phyloP scores from a whole-genome alignment of 2,888 invertebrate genomes.

The Venustoraphidia nigricollis region DNA sequence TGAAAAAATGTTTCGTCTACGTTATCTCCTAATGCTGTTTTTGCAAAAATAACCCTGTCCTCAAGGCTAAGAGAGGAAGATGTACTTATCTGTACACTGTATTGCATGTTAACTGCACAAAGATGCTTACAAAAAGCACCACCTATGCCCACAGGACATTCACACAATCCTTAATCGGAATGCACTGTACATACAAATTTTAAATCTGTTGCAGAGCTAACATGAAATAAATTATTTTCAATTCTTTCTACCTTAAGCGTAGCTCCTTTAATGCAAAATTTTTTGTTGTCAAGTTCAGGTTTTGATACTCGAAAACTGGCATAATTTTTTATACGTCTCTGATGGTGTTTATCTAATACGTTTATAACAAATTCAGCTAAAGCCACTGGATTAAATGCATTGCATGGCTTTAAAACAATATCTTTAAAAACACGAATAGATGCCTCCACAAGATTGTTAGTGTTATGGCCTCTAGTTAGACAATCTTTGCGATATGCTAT shows the following conservation, averaged over 20 bases:
- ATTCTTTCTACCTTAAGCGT: too few species aligned
- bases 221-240: too few species aligned
- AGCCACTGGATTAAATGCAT: constrained; percentile 13
- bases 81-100: too few species aligned
- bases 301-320: constrained; percentile 5
- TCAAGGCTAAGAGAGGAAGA: too few species aligned
- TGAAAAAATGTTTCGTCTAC: too few species aligned
- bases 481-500: constrained; percentile 8
- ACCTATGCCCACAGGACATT: constrained; percentile 2
- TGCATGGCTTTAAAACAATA: constrained; percentile 11
- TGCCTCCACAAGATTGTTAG: constrained; percentile 12
- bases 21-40: too few species aligned
- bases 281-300: constrained; percentile 1
- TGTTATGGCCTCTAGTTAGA: constrained; percentile 12
- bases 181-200: too few species aligned
- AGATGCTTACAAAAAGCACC: constrained; percentile 4
- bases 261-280: too few species aligned
- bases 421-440: constrained; percentile 13
- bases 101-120: neutral
- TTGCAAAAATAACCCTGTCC: too few species aligned
- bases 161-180: neutral
- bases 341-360: constrained; percentile 6
- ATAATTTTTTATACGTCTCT: constrained; percentile 1
- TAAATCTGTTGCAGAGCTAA: too few species aligned
- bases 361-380: constrained; percentile 8